These are phyloP conservation scores for Ephestia elutella DNA, from an alignment of 1,140 invertebrate genomes.

Conservation along the genomic window DNA sequence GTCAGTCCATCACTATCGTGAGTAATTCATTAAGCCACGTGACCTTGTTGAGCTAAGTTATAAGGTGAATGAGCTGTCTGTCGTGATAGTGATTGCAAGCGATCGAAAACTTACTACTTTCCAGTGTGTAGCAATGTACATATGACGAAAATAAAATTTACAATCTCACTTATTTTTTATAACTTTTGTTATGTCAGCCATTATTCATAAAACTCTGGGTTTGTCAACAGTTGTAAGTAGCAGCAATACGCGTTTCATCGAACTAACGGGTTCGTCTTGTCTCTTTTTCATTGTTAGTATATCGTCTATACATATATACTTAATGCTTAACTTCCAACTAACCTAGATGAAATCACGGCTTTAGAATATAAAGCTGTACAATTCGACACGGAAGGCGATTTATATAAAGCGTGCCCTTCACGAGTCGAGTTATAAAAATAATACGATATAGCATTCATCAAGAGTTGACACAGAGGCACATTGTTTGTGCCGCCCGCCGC, in stretches of 20 bases:
- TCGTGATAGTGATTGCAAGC: neutral
- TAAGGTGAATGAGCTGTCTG: constrained; percentile 1
- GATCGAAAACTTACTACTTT: neutral
- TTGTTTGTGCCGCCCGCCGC: constrained; percentile 24
- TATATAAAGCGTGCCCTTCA: constrained; percentile 6
- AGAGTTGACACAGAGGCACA: constrained; percentile 28
- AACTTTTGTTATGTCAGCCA: too few species aligned
- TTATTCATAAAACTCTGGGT: too few species aligned
- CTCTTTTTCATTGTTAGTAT: too few species aligned
- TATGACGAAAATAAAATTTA: neutral
- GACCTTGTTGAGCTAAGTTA: constrained; percentile 8
- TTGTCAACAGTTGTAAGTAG: too few species aligned
- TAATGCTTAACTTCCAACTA: too few species aligned
- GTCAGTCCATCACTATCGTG: constrained; percentile 13
- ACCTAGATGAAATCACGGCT: too few species aligned
- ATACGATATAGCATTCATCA: constrained; percentile 16
- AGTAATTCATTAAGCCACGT: constrained; percentile 9
- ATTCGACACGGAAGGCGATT: constrained; percentile 4
- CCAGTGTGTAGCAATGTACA: neutral
- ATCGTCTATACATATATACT: too few species aligned
- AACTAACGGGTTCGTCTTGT: too few species aligned
- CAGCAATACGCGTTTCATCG: too few species aligned
- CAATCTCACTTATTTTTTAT: neutral
- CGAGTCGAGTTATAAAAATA: constrained; percentile 12
- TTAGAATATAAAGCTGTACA: too few species aligned